Evolutionary conservation across 37 sponge, comb jelly and placozoan species (phyloP).

Genomic region (Crambe crambe): DNA sequence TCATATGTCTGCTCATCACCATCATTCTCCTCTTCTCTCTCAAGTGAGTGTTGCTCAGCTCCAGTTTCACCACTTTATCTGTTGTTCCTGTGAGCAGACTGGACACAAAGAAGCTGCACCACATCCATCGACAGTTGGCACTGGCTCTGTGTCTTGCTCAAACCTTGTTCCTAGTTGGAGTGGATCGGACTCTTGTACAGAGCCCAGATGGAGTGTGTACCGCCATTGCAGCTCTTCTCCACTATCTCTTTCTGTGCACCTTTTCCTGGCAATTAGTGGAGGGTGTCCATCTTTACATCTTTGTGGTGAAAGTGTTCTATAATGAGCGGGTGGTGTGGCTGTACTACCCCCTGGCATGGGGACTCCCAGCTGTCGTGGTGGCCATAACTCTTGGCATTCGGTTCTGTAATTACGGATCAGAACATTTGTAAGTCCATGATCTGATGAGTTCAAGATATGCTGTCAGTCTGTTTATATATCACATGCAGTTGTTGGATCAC

Average conservation of each 20-base stretch:
- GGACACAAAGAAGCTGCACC: slow-evolving; percentile 27
- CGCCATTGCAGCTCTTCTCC: slow-evolving; percentile 56
- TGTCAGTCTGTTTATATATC: background rate
- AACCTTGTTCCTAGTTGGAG: slow-evolving; percentile 71
- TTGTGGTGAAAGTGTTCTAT: slow-evolving; percentile 61
- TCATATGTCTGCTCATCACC: slow-evolving; percentile 53
- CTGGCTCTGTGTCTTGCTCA: slow-evolving; percentile 68
- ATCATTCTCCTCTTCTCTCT: slow-evolving; percentile 54
- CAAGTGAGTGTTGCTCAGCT: slow-evolving; percentile 31
- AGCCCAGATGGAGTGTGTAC: slow-evolving; percentile 65
- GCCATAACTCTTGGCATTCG: slow-evolving; percentile 61
- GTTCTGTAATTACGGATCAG: slow-evolving; percentile 79
- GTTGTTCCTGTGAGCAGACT: background rate
- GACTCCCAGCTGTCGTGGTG: slow-evolving; percentile 58
- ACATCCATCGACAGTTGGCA: slow-evolving; percentile 75
- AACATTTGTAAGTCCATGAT: slow-evolving; percentile 37
- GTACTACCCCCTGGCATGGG: slow-evolving; percentile 66
- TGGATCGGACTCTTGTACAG: slow-evolving; percentile 68
- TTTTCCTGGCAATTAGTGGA: slow-evolving; percentile 79
- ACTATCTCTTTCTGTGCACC: slow-evolving; percentile 73
- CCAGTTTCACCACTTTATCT: background rate
- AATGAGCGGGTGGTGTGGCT: slow-evolving; percentile 39
- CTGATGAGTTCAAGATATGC: background rate
- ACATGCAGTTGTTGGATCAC: slow-evolving; percentile 71
- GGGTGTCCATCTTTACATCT: slow-evolving; percentile 70